A percentile compares a stretch with the other conserved stretches of the same genome.
Conservation (phyloP, 1,140 invertebrate species). For the Triops cancriformis region DNA sequence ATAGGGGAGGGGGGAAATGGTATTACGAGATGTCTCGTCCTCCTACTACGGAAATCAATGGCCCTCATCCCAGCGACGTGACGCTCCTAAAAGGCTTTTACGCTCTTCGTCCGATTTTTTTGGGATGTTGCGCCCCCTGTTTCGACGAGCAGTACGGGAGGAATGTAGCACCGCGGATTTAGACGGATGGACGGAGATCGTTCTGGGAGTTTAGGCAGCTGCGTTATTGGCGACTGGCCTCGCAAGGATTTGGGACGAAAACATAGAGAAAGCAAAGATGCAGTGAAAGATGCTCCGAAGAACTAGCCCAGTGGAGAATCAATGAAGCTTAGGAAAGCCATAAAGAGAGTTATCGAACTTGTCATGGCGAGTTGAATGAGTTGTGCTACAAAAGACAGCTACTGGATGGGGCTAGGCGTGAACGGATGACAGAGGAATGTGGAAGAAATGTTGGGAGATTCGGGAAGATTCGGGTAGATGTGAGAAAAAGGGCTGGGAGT, state of each 20-base stretch:
- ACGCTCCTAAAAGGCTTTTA: not conserved
- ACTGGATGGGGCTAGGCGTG: too few species aligned
- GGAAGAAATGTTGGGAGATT: too few species aligned
- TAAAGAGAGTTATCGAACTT: not conserved
- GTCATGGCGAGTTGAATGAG: not conserved
- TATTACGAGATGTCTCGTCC: not conserved
- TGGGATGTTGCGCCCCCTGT: not conserved
- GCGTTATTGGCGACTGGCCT: not conserved
- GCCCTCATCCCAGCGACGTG: not conserved
- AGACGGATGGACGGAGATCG: not conserved
- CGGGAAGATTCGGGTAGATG: too few species aligned
- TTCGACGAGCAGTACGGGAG: not conserved
- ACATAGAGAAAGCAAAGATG: too few species aligned
- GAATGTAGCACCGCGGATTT: not conserved
- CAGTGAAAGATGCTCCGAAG: too few species aligned
- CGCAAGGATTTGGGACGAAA: too few species aligned
- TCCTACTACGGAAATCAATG: slow-evolving; percentile 2
- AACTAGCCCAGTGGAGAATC: not conserved
- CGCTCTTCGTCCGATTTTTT: not conserved
- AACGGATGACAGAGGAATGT: too few species aligned
- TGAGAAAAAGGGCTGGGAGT: too few species aligned
- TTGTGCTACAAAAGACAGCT: not conserved
- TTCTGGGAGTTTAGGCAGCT: not conserved
- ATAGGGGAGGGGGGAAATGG: not conserved
- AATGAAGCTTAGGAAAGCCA: not conserved